A percentile compares a stretch with the other conserved stretches of the same genome.
Conservation (phyloP, 2,113 vertebrate species). For the Oryzias celebensis region DNA sequence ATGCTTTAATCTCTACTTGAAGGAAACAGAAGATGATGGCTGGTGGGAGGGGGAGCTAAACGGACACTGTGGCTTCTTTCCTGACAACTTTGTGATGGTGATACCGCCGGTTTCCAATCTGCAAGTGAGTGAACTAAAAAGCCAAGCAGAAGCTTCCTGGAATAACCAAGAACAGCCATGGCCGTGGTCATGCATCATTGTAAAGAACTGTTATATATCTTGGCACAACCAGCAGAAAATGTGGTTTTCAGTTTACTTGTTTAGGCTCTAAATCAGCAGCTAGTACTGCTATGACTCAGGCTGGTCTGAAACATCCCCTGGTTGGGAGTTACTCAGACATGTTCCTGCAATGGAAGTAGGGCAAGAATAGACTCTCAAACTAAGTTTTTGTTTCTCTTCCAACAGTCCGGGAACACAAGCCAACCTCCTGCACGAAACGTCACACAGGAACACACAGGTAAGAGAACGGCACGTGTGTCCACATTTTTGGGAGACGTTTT, state of each 20-base stretch:
- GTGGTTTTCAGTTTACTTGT: not conserved
- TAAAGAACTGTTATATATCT: conserved; percentile 11
- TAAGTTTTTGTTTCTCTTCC: conserved; percentile 31
- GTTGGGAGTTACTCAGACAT: conserved; percentile 56
- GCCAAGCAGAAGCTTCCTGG: not conserved
- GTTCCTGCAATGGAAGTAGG: conserved; percentile 56
- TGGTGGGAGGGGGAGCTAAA: conserved; percentile 89
- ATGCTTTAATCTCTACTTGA: conserved; percentile 45
- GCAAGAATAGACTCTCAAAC: conserved; percentile 17
- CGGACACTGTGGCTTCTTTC: conserved; percentile 84
- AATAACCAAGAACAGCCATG: conserved; percentile 20
- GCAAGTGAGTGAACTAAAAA: conserved; percentile 69
- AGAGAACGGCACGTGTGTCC: conserved; percentile 17
- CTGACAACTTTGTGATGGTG: conserved; percentile 85
- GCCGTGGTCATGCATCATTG: conserved; percentile 3
- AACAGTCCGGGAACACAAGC: conserved; percentile 54
- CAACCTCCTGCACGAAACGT: conserved; percentile 57
- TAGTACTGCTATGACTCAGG: conserved; percentile 49
- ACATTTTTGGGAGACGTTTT: too few species aligned
- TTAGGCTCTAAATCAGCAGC: conserved; percentile 14
- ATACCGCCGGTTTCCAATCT: conserved; percentile 68
- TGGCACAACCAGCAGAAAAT: conserved; percentile 3
- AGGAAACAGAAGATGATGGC: conserved; percentile 82
- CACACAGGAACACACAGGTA: conserved; percentile 60
- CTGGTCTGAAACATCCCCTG: conserved; percentile 23